Conservation (phyloP, 1,140 invertebrate genomes). For the Amphibalanus amphitrite region DNA sequence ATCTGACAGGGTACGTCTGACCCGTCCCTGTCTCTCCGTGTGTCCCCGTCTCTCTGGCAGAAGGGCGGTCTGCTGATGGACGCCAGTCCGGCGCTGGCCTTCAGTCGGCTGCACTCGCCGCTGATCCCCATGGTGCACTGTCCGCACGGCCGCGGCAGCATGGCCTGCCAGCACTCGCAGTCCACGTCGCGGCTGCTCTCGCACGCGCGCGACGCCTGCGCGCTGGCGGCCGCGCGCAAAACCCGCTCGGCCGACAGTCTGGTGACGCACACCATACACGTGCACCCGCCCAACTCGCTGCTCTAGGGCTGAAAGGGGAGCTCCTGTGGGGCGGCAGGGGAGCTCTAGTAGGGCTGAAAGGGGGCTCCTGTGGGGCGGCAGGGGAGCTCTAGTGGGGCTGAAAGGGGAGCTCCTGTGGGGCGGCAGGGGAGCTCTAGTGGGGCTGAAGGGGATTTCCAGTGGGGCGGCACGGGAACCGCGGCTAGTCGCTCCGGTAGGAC, state of each 20-base stretch:
- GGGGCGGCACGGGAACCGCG: too few relatives aligned
- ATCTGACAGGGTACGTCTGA: too few relatives aligned
- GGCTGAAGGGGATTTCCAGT: too few relatives aligned
- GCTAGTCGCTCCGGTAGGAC: too few relatives aligned
- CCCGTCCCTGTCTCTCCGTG: too few relatives aligned
- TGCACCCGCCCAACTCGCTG: background rate
- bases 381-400: too few relatives aligned
- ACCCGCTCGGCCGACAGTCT: background rate
- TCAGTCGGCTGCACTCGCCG: background rate
- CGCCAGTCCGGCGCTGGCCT: background rate
- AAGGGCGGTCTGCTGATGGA: background rate
- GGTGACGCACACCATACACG: background rate
- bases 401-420: too few relatives aligned
- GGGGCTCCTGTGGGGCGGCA: too few relatives aligned
- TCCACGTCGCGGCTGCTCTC: background rate
- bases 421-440: too few relatives aligned
- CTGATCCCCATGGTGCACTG: background rate
- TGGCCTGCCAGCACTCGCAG: background rate
- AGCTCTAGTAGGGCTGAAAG: too few relatives aligned
- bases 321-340: too few relatives aligned
- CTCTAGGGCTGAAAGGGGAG: too few relatives aligned
- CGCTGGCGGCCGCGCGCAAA: background rate
- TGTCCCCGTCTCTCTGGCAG: background rate
- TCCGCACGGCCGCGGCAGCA: background rate
- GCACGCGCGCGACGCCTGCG: background rate